phyloP scores from a whole-genome alignment of 2,888 invertebrate genomes.

The Punctoribates punctum region DNA sequence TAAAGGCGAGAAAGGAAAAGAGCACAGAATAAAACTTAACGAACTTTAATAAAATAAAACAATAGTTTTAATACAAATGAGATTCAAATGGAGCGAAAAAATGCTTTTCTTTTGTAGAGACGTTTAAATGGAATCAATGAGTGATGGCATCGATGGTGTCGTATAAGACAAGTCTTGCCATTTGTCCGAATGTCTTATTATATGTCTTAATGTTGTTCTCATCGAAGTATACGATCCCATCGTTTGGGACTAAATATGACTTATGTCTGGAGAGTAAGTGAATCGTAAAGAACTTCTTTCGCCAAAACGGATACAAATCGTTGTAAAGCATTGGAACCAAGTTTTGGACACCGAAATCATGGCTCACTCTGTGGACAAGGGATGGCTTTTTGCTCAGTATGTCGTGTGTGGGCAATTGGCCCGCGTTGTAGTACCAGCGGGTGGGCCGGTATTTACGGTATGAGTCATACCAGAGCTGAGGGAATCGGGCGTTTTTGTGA shows the following conservation, averaged over 20 bases:
- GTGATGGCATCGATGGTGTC: slow-evolving; percentile 42
- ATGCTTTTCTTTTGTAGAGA: too few relatives aligned
- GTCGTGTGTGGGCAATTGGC: slow-evolving; percentile 53
- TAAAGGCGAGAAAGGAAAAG: too few relatives aligned
- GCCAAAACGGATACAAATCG: slow-evolving; percentile 48
- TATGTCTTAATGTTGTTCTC: slow-evolving; percentile 49
- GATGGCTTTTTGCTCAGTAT: slow-evolving; percentile 52
- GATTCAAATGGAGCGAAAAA: too few relatives aligned
- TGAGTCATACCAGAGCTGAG: slow-evolving; percentile 52
- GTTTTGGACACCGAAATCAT: slow-evolving; percentile 53
- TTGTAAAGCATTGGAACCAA: slow-evolving; percentile 51
- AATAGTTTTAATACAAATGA: too few relatives aligned
- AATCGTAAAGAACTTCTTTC: slow-evolving; percentile 52
- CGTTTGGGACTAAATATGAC: slow-evolving; percentile 47
- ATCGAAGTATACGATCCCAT: slow-evolving; percentile 46
- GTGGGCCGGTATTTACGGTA: slow-evolving; percentile 51
- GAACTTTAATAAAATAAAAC: too few relatives aligned
- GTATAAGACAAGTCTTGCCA: slow-evolving; percentile 48
- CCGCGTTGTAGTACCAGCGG: slow-evolving; percentile 55
- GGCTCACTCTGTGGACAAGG: slow-evolving; percentile 52
- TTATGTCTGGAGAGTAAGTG: slow-evolving; percentile 54
- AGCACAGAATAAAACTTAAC: too few relatives aligned
- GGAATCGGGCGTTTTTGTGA: slow-evolving; percentile 53
- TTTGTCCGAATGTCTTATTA: slow-evolving; percentile 49
- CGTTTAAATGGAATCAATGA: too few relatives aligned